phyloP scores from a whole-genome alignment of 2,113 vertebrate genomes.

The Solea solea region DNA sequence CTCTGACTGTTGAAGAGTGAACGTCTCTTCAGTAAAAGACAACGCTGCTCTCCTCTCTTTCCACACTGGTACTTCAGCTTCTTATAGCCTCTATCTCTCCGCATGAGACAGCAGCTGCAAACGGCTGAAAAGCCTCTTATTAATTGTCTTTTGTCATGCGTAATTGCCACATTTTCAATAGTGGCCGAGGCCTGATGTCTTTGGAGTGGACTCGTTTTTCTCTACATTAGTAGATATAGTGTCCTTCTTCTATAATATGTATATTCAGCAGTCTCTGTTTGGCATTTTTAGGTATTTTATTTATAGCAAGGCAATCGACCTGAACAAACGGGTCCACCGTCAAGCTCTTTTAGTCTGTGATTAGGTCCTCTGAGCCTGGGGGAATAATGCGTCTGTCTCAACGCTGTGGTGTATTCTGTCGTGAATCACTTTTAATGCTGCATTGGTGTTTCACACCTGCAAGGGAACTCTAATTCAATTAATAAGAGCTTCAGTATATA shows the following conservation, averaged over 20 bases:
- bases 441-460: conserved; percentile 91
- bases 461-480: conserved; percentile 92
- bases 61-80: conserved; percentile 84
- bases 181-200: conserved; percentile 77
- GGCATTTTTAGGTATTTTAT: neutral
- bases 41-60: conserved; percentile 58
- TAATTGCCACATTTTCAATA: conserved; percentile 89
- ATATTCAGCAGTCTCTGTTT: neutral
- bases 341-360: conserved; percentile 51
- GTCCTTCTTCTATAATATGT: neutral
- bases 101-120: conserved; percentile 94
- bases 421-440: conserved; percentile 84
- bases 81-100: conserved; percentile 87
- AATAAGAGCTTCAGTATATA: conserved; percentile 94
- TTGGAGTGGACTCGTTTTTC: conserved; percentile 70
- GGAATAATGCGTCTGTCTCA: conserved; percentile 70
- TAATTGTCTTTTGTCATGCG: conserved; percentile 99
- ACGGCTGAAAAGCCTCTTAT: conserved; percentile 90
- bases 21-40: conserved; percentile 65
- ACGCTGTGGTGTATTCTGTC: conserved; percentile 81
- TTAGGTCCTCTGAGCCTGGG: conserved; percentile 74
- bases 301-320: neutral
- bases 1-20: conserved; percentile 53
- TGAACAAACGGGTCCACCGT: conserved; percentile 7
- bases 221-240: conserved; percentile 22